Percentiles rank a stretch among this genome's conserved stretches.
phyloP scores from a whole-genome alignment of 2,888 invertebrate genomes.

The Folsomia candida region DNA sequence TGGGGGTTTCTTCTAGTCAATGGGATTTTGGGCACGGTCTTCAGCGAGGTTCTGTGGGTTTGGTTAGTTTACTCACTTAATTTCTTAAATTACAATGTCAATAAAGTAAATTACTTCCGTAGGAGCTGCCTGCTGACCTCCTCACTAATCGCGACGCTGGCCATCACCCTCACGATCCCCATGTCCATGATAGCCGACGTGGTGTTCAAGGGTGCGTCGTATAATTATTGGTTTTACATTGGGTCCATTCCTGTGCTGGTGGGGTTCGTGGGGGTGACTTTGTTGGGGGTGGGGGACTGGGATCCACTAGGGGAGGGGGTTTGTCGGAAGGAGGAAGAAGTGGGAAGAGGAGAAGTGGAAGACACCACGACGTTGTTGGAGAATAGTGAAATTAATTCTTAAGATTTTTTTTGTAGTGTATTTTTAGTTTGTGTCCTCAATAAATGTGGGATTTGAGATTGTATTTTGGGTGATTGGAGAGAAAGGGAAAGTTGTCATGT shows the following conservation, averaged over 20 bases:
- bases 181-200: conserved; percentile 84
- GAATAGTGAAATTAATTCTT: too few relatives aligned
- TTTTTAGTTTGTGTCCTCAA: too few relatives aligned
- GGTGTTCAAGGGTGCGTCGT: conserved; percentile 67
- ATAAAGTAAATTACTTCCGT: conserved; percentile 51
- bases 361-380: too few relatives aligned
- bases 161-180: conserved; percentile 83
- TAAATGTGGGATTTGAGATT: too few relatives aligned
- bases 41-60: conserved; percentile 89
- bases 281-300: too few relatives aligned
- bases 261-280: too few relatives aligned
- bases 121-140: conserved; percentile 95
- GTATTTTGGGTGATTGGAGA: too few relatives aligned
- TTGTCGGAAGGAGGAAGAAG: too few relatives aligned
- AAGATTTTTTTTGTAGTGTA: too few relatives aligned
- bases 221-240: conserved; percentile 69
- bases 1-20: conserved; percentile 77
- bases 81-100: not conserved
- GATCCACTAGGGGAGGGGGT: too few relatives aligned
- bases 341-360: too few relatives aligned
- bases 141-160: conserved; percentile 79
- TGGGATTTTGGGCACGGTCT: conserved; percentile 83
- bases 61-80: conserved; percentile 62
- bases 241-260: conserved; percentile 77
- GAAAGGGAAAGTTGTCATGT: too few relatives aligned